Evolutionary conservation across 2,113 vertebrate genomes (phyloP), one percentile per base, ranked within the genome.

Genomic region (Heterotis niloticus): DNA sequence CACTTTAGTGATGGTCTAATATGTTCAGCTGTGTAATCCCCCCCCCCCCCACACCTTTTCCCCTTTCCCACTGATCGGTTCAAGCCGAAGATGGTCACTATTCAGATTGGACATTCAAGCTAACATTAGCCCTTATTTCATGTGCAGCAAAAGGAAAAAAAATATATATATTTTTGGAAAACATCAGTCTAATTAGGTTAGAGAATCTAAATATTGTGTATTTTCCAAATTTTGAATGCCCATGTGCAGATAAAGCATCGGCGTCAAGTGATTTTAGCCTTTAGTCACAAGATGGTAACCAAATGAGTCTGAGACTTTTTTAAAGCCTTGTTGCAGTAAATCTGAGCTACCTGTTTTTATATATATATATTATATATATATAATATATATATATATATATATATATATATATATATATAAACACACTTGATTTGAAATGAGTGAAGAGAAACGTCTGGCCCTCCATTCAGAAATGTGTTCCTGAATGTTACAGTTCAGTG

Each of bases 181-280:
- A 14, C 52, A 56, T 67, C 65, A 56, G 34, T 78, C 18, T 52
- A 54, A 68, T 64, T 29, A 76, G 12, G 67, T 13, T 28, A 54
- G 34, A 54, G n/a, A 78, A 78, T 56, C 76, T 23, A 67, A n/a
- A 26, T 57, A 16, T 56, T 76, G 28, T 44, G 34, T 44, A 7
- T 44, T 44, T 44, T 77, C 34, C 23, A 51, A 65, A 52, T 29
- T 65, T 64, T 65, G 23, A 77, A 77, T 34, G 10, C 14, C 13
- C n/a, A 23, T 65, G 20, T 7, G 62, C 23, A 18, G 14, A 3
- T 73, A 29, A 76, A 64, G 17, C 75, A 60, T 7, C 7, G 34
- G 34, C 2, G 34, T 44, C 34, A 44, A 44, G 34, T 44, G 34
- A 44, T 44, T 44, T 44, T 44, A 44, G 34, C 34, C 34, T 44